phyloP scores from a whole-genome alignment of 2,888 invertebrate species.

The Cosmorhoe ocellata region DNA sequence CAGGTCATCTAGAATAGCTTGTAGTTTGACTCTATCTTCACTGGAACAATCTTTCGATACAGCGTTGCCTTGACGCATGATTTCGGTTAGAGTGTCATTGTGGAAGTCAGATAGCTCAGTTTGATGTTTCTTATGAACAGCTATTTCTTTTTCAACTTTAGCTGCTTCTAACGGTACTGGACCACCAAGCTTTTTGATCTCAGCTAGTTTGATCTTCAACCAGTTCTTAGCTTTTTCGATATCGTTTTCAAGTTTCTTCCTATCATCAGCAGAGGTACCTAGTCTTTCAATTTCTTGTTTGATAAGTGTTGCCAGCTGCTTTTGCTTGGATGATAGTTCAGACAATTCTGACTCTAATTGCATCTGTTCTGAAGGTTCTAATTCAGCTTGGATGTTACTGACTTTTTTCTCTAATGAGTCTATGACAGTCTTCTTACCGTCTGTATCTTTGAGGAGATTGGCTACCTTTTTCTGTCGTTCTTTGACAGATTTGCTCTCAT shows the following conservation, averaged over 20 bases:
- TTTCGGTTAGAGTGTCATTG: constrained; percentile 87
- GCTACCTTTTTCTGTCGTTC: constrained; percentile 87
- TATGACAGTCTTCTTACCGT: constrained; percentile 90
- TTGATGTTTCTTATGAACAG: constrained; percentile 88
- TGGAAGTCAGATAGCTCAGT: constrained; percentile 89
- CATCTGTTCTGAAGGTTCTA: constrained; percentile 92
- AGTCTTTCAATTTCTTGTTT: constrained; percentile 89
- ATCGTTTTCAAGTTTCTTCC: constrained; percentile 89
- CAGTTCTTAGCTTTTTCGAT: constrained; percentile 91
- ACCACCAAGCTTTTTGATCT: constrained; percentile 88
- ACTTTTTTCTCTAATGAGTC: constrained; percentile 93
- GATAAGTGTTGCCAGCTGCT: constrained; percentile 86
- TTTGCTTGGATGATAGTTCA: constrained; percentile 88
- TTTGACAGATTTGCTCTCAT: constrained; percentile 89
- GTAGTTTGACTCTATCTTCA: constrained; percentile 85
- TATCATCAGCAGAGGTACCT: constrained; percentile 86
- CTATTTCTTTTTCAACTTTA: constrained; percentile 92
- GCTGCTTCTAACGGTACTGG: constrained; percentile 90
- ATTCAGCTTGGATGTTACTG: constrained; percentile 90
- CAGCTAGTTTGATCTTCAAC: constrained; percentile 89
- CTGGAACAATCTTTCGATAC: constrained; percentile 92
- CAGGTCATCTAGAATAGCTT: constrained; percentile 86
- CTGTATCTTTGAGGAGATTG: constrained; percentile 90
- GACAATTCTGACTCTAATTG: constrained; percentile 88
- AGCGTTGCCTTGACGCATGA: constrained; percentile 88